phyloP scores from a whole-genome alignment of 1,140 invertebrate species.

The Chymomyza costata region DNA sequence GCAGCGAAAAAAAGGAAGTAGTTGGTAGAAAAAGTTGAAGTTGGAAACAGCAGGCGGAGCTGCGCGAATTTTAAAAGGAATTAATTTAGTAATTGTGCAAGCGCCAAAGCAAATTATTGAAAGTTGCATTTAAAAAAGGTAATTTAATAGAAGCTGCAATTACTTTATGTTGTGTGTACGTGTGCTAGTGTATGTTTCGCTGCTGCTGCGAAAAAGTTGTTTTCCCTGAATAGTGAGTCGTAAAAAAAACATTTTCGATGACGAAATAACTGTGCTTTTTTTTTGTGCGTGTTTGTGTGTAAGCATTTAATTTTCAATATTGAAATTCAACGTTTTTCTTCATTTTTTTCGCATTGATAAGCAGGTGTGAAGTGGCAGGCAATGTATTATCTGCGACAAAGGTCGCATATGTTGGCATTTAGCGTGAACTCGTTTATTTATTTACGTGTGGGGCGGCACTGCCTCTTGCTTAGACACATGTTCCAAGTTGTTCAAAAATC shows the following conservation, averaged over 20 bases:
- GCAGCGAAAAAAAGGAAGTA: constrained; percentile 12
- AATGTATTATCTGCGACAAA: constrained; percentile 22
- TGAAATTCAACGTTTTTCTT: too few species aligned
- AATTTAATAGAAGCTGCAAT: constrained; percentile 42
- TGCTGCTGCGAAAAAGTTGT: constrained; percentile 51
- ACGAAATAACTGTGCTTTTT: constrained; percentile 48
- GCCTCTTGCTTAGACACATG: constrained; percentile 28
- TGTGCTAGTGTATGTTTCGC: constrained; percentile 16
- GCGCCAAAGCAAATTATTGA: constrained; percentile 44
- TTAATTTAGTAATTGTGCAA: constrained; percentile 50
- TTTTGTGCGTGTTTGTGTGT: constrained; percentile 15
- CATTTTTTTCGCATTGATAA: constrained; percentile 59
- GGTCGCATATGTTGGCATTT: constrained; percentile 53
- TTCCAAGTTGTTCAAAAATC: constrained; percentile 24
- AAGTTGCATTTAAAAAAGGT: constrained; percentile 62
- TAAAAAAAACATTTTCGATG: constrained; percentile 57
- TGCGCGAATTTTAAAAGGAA: constrained; percentile 42
- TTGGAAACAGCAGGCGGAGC: constrained; percentile 1
- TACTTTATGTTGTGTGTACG: constrained; percentile 2
- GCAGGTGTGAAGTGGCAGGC: constrained; percentile 36
- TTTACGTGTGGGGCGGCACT: constrained; percentile 37
- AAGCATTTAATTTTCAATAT: constrained; percentile 41
- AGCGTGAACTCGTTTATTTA: constrained; percentile 32
- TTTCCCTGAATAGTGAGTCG: constrained; percentile 54
- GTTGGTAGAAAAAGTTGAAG: constrained; percentile 6